Evolutionary conservation across 2,888 invertebrate species (phyloP).

Genomic region (Megastigmus dorsalis): DNA sequence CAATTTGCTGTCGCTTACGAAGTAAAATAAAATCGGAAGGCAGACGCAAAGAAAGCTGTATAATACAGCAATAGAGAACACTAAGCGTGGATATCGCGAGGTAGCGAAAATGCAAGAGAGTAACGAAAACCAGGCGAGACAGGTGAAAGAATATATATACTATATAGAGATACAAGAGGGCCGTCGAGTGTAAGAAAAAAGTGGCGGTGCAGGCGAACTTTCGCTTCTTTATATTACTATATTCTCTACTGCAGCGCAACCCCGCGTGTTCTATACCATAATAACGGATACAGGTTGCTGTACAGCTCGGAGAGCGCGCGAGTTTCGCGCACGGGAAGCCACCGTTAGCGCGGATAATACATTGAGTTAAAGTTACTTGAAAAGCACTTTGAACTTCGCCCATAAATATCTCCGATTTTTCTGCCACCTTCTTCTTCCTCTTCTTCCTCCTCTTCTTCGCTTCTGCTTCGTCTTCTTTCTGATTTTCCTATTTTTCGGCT

Average conservation of each 20-base stretch:
- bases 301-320: conserved; percentile 4
- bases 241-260: too few relatives aligned
- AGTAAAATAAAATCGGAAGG: too few relatives aligned
- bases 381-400: conserved; percentile 63
- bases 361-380: conserved; percentile 64
- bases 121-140: too few relatives aligned
- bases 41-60: too few relatives aligned
- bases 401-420: conserved; percentile 60
- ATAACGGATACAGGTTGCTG: conserved; percentile 42
- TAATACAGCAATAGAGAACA: too few relatives aligned
- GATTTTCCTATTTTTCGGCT: conserved; percentile 6
- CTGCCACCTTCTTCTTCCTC: conserved; percentile 47
- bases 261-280: conserved; percentile 9
- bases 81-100: too few relatives aligned
- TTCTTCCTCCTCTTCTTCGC: neutral
- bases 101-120: too few relatives aligned
- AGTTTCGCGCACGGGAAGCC: conserved; percentile 25
- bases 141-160: too few relatives aligned
- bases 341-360: conserved; percentile 57
- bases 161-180: too few relatives aligned
- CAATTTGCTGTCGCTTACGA: too few relatives aligned
- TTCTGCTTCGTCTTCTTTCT: too few relatives aligned
- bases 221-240: conserved; percentile 6
- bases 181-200: too few relatives aligned
- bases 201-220: neutral